These are phyloP conservation scores for Folsomia manolachei DNA, from an alignment of 2,888 invertebrate species.

Conservation along the genomic window DNA sequence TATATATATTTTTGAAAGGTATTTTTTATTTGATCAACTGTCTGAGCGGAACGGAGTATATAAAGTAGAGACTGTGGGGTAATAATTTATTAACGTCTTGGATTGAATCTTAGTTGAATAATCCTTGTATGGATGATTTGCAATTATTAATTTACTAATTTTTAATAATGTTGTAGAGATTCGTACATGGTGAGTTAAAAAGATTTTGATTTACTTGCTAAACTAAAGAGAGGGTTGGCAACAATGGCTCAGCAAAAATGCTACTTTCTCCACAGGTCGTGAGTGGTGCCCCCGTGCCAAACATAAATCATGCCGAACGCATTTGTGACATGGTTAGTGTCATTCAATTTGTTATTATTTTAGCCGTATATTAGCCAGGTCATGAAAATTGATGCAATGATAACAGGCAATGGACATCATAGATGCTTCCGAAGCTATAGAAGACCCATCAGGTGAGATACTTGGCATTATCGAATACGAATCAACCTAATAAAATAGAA, in stretches of 20 bases:
- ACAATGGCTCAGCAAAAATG: too few species aligned
- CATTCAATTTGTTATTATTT: too few species aligned
- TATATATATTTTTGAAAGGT: too few species aligned
- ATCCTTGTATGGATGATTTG: too few species aligned
- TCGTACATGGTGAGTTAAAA: neutral
- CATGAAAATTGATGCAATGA: too few species aligned
- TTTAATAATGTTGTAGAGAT: neutral
- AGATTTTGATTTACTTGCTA: too few species aligned
- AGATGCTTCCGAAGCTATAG: neutral
- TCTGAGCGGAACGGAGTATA: slow-evolving; percentile 91
- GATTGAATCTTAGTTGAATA: too few species aligned
- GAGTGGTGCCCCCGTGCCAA: neutral
- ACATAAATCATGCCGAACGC: slow-evolving; percentile 66
- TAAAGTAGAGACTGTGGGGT: slow-evolving; percentile 65
- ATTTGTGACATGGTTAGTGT: slow-evolving; percentile 95
- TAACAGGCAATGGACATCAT: neutral
- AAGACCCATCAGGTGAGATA: neutral
- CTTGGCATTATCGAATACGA: neutral
- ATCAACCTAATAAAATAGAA: neutral
- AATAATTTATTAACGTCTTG: neutral
- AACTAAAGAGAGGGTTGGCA: too few species aligned
- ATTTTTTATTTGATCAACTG: slow-evolving; percentile 89
- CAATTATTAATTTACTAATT: neutral
- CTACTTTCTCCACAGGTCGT: neutral
- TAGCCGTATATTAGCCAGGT: too few species aligned